phyloP scores from a whole-genome alignment of 2,113 vertebrate genomes.

The Odocoileus virginianus region DNA sequence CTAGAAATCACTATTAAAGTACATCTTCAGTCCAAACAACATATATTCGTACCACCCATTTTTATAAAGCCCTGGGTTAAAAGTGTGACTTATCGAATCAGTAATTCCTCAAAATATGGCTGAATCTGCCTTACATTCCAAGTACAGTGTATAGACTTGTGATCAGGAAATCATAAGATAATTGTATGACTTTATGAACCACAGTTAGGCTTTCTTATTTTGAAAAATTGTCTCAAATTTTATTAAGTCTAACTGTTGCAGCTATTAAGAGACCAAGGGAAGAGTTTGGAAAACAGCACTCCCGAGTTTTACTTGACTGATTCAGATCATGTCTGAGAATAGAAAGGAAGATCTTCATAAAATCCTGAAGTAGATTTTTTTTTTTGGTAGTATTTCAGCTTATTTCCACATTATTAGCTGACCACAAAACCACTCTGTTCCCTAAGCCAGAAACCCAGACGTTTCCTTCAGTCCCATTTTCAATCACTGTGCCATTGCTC shows the following conservation, averaged over 20 bases:
- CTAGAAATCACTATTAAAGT: neutral
- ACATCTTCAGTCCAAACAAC: neutral
- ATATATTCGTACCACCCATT: neutral
- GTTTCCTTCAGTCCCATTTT: neutral
- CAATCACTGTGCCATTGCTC: neutral
- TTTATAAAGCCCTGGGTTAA: neutral
- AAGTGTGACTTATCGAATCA: neutral
- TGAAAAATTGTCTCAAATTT: slow-evolving; percentile 36
- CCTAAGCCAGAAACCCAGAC: neutral
- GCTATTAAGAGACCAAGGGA: slow-evolving; percentile 33
- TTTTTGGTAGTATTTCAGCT: neutral
- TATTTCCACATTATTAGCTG: neutral
- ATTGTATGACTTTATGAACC: slow-evolving; percentile 28
- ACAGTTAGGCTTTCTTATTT: slow-evolving; percentile 19
- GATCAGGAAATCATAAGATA: slow-evolving; percentile 36
- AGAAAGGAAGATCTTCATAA: neutral
- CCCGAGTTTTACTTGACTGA: neutral
- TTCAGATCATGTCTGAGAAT: neutral
- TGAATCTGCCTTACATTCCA: neutral
- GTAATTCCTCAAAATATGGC: neutral
- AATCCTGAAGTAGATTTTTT: neutral
- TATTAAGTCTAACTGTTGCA: slow-evolving; percentile 58
- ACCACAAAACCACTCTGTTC: neutral
- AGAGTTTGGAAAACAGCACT: neutral
- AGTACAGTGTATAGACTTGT: neutral